Evolutionary conservation across 2,113 vertebrate genomes (phyloP), one percentile per base, ranked within the genome.

Genomic region (Prolemur simus): DNA sequence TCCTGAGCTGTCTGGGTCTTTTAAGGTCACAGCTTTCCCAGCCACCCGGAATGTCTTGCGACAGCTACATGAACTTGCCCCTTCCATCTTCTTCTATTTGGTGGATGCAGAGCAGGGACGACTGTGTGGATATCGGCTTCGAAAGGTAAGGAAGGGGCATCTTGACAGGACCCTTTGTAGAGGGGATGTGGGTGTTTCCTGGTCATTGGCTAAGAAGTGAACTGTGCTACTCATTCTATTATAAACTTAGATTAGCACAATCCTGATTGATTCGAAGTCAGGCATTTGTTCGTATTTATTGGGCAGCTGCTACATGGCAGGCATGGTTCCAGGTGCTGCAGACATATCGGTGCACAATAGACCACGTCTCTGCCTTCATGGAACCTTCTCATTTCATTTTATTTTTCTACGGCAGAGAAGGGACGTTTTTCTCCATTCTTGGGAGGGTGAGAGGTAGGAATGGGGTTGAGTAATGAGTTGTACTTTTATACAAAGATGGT

Each of bases 31-130:
- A 8, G 98, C 99, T 63, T 99, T 99, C 96, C 99, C 99, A 6
- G 99, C 99, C 6, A 99, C 99, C 17, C 99, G 99, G 97, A 99
- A 99, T 0, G 99, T 99, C 25, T 98, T 99, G 88, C 99, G 99
- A 87, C 99, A 99, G 97, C 98, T 99, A 12, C 99, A 99, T 73
- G 99, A 99, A 88, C 99, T 99, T 13, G 99, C 99, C 0, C 98
- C 99, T 32, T 99, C 99, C 3, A 98, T 99, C 92, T 99, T 99
- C 96, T 99, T 99, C 98, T 99, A 99, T 78, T 97, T 99, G 2
- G 99, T 99, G 32, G 99, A 99, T 96, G 98, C 99, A 0, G 99
- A 98, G 60, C 99, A 98, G 97, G 99, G 99, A 71, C 98, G 96
- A 47, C 98, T 99, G 2, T 99, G 99, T 52, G 99, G 99, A 23